phyloP scores from a whole-genome alignment of 2,113 vertebrate species.

The Numida meleagris region DNA sequence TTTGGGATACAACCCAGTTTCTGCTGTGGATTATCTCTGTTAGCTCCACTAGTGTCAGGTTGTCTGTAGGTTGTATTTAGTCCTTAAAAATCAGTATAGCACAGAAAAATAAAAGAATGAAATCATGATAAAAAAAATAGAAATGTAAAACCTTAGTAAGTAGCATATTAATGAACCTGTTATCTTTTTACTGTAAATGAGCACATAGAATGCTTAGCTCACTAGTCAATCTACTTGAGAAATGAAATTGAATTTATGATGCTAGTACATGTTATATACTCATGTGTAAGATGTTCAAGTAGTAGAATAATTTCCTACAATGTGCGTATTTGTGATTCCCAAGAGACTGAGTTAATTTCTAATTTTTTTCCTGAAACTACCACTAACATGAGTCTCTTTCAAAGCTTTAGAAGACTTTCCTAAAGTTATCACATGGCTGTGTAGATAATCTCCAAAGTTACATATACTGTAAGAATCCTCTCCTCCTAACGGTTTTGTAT shows the following conservation, averaged over 20 bases:
- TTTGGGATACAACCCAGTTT: not conserved
- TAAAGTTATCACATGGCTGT: not conserved
- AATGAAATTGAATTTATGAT: not conserved
- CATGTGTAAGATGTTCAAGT: not conserved
- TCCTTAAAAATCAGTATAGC: not conserved
- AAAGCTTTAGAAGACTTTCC: not conserved
- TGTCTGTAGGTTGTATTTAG: not conserved
- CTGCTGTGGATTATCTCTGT: not conserved
- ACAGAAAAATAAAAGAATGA: not conserved
- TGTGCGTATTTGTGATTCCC: not conserved
- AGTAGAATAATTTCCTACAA: not conserved
- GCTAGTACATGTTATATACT: not conserved
- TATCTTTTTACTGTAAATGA: not conserved
- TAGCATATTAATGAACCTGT: not conserved
- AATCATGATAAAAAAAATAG: not conserved
- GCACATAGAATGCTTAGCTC: constrained; percentile 12
- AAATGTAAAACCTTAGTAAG: not conserved
- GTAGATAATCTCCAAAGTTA: not conserved
- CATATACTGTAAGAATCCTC: not conserved
- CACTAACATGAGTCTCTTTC: not conserved
- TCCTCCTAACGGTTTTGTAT: not conserved
- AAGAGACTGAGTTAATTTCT: not conserved
- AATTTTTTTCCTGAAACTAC: not conserved
- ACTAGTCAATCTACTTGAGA: not conserved
- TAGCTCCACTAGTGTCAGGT: not conserved